These are phyloP conservation scores for Neotoma lepida DNA, from an alignment of 2,113 vertebrate genomes.

Conservation along the genomic window DNA sequence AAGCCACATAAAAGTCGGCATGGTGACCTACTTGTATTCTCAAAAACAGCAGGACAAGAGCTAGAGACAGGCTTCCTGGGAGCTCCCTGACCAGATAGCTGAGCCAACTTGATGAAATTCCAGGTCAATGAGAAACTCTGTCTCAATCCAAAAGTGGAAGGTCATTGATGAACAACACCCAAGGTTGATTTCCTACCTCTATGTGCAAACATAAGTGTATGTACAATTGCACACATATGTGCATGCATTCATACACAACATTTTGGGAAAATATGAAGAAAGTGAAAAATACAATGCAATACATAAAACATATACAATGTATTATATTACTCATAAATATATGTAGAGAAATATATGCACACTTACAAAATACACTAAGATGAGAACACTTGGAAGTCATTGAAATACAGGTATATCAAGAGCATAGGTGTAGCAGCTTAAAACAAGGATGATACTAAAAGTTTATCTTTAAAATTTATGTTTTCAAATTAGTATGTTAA, in stretches of 20 bases:
- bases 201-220: neutral
- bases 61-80: neutral
- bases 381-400: neutral
- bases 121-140: neutral
- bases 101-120: neutral
- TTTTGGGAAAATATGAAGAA: neutral
- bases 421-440: conserved; percentile 52
- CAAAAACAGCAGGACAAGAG: neutral
- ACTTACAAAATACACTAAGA: neutral
- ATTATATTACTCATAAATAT: neutral
- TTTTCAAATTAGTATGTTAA: conserved; percentile 61
- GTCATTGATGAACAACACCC: neutral
- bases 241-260: neutral
- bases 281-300: neutral
- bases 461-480: conserved; percentile 67
- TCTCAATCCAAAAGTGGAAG: neutral
- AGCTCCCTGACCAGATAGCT: neutral
- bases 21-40: no score
- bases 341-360: neutral
- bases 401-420: conserved; percentile 39
- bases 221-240: neutral
- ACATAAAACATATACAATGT: neutral
- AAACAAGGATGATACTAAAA: conserved; percentile 32
- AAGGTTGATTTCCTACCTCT: neutral
- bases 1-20: neutral